Evolutionary conservation across 1,140 invertebrate species (phyloP), one percentile per base, ranked within the genome.

Genomic region (Varroa destructor): DNA sequence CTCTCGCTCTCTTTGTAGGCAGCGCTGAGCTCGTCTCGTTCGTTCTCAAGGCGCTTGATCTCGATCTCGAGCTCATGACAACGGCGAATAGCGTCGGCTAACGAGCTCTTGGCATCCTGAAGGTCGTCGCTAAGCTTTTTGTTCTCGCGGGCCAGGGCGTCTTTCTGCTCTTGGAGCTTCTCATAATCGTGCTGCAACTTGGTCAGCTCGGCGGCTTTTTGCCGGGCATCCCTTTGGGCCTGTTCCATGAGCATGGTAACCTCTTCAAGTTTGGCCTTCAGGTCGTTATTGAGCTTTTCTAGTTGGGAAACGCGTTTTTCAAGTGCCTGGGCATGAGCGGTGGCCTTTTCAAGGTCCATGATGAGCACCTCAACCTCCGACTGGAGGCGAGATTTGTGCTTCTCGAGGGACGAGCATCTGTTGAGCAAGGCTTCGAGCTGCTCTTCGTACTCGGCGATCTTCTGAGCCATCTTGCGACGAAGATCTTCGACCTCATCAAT

Each of bases 1-100:
- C 91, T 90, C 83, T 96, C 92, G 76, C 92, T 91, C 85, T 95
- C 93, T 81, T 93, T 93, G 85, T 94, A 93, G 74, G 93, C 93
- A 75, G 91, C 90, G 75, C 90, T 89, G 75, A 96, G 87, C 84
- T 97, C 93, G 79, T 95, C 92, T 77, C 93, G 88, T 82, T 97
- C 93, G 80, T 94, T 95, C 84, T 96, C 93, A 81, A 97, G 84
- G 78, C 93, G 89, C 81, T 92, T 89, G 78, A 93, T 86, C 84
- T 97, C 93, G 77, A 95, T 82, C 81, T 97, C 93, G 81, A 95
- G 81, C 81, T 97, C 93, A 81, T 96, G 93, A 77, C 93, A 85
- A 81, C 92, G 88, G 78, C 93, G 89, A 81, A 86, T 93, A 82
- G 93, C 85, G 80, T 97, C 93, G 76, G 88, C 87, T 77, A 95